Evolutionary conservation across 2,113 vertebrate species (phyloP).

Genomic region (Aldabrachelys gigantea): DNA sequence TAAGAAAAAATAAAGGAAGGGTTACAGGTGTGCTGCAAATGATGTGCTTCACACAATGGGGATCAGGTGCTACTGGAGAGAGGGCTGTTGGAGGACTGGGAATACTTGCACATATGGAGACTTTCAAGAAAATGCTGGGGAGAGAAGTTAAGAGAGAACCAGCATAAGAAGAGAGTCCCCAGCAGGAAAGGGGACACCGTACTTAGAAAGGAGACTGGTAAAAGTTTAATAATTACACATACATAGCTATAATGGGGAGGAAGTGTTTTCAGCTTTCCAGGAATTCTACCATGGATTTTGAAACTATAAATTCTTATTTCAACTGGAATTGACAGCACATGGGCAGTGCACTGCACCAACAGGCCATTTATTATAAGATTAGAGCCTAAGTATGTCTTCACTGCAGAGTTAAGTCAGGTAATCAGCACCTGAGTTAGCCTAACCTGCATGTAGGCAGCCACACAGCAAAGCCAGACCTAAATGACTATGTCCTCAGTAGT

Average conservation of each 20-base stretch:
- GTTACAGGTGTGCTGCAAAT: background rate
- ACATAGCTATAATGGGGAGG: background rate
- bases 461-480: background rate
- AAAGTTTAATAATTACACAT: constrained; percentile 17
- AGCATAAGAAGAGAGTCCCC: background rate
- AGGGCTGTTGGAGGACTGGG: background rate
- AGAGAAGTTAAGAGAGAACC: background rate
- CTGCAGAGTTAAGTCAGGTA: background rate
- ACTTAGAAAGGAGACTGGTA: background rate
- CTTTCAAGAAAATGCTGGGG: background rate
- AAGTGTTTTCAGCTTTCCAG: background rate
- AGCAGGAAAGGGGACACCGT: background rate
- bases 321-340: background rate
- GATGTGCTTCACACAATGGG: background rate
- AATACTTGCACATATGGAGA: rapidly evolving
- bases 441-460: background rate
- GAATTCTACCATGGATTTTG: background rate
- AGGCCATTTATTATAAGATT: background rate
- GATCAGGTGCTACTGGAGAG: background rate
- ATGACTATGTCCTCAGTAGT: background rate
- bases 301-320: background rate
- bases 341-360: background rate
- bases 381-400: background rate
- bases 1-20: background rate
- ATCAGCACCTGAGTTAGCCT: background rate